Conservation (phyloP, 2,797 vertebrate species). For the Myoxocephalus aenaeus region DNA sequence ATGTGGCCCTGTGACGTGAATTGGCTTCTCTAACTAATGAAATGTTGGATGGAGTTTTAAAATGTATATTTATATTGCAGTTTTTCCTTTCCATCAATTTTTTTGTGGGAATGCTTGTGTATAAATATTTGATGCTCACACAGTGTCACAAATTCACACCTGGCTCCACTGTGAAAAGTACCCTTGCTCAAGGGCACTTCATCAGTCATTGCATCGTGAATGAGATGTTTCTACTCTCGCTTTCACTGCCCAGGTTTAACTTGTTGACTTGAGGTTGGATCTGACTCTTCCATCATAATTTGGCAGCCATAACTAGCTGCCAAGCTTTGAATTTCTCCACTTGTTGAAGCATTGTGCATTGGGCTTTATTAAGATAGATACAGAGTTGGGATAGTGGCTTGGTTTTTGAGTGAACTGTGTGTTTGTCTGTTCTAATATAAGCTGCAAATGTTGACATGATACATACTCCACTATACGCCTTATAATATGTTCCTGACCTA, state of each 20-base stretch:
- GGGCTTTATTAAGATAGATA: background rate
- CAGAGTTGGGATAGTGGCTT: background rate
- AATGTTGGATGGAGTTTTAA: constrained; percentile 50
- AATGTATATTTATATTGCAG: constrained; percentile 14
- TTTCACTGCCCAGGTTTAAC: constrained; percentile 2
- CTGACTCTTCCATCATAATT: background rate
- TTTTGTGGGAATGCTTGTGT: constrained; percentile 14
- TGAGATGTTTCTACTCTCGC: background rate
- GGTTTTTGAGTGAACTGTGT: background rate
- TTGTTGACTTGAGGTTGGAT: constrained; percentile 1
- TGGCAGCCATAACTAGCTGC: background rate
- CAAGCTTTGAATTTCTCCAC: background rate
- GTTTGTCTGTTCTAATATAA: background rate
- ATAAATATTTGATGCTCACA: constrained; percentile 29
- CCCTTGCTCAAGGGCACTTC: background rate
- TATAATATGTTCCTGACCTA: background rate
- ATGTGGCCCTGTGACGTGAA: constrained; percentile 45
- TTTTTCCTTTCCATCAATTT: constrained; percentile 9
- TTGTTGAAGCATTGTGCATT: background rate
- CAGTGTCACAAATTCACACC: background rate
- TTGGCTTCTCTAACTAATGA: constrained; percentile 57
- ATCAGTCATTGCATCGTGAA: background rate
- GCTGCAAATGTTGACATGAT: background rate
- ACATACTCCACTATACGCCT: background rate
- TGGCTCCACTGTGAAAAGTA: background rate